These are phyloP conservation scores for Hymenochirus boettgeri DNA, from an alignment of 2,113 vertebrate species.

Conservation along the genomic window DNA sequence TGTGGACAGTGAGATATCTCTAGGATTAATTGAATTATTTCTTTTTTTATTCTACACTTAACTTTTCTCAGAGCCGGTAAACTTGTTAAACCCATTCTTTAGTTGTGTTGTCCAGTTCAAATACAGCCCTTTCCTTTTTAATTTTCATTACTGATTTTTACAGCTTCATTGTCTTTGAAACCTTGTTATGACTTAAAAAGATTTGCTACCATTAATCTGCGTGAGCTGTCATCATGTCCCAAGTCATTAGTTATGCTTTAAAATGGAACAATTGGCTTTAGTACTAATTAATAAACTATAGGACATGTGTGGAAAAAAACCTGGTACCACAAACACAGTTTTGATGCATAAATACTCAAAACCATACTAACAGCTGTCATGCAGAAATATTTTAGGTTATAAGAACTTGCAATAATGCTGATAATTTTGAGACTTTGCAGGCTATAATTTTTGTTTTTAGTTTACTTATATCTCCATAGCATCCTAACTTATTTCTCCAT, in stretches of 20 bases:
- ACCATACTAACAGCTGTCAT: background rate
- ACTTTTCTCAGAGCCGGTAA: too few species aligned
- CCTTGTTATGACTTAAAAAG: slow-evolving; percentile 26
- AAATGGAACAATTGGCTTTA: slow-evolving; percentile 15
- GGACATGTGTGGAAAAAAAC: background rate
- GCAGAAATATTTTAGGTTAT: too few species aligned
- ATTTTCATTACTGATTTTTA: slow-evolving; percentile 10
- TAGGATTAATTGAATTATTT: too few species aligned
- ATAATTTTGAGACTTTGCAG: too few species aligned
- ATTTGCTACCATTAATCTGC: slow-evolving; percentile 26
- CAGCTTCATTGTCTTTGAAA: slow-evolving; percentile 29
- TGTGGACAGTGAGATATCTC: too few species aligned
- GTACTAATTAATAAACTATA: slow-evolving; percentile 13
- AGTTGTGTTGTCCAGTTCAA: background rate
- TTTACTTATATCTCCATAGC: too few species aligned
- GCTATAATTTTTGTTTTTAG: too few species aligned
- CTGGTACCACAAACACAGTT: background rate
- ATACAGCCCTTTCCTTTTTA: background rate
- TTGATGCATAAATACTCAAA: background rate
- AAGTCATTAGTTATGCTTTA: slow-evolving; percentile 34
- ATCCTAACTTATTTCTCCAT: too few species aligned
- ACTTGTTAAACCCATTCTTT: background rate
- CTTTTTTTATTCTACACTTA: too few species aligned
- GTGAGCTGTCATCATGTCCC: slow-evolving; percentile 25
- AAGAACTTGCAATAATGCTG: too few species aligned